Conservation (phyloP, 1,140 invertebrate species). For the Papilio polytes region DNA sequence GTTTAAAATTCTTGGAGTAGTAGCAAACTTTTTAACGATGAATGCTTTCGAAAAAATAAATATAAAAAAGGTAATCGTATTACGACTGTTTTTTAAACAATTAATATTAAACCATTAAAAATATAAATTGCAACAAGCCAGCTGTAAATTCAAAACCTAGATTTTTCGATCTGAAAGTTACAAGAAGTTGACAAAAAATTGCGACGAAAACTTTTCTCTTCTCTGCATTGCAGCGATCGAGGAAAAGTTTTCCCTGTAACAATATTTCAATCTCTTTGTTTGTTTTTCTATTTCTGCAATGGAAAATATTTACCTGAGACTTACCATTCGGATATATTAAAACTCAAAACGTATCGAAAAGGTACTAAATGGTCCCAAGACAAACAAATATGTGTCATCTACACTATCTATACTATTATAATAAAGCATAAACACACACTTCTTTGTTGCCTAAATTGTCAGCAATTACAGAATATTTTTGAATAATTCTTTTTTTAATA, state of each 20-base stretch:
- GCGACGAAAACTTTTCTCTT: slow-evolving; percentile 14
- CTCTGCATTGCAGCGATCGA: slow-evolving; percentile 17
- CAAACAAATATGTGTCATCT: too few relatives aligned
- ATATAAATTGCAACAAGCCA: not conserved
- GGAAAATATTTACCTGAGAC: not conserved
- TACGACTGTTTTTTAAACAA: not conserved
- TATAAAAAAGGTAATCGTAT: too few relatives aligned
- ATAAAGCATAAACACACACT: too few relatives aligned
- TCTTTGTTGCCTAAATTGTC: too few relatives aligned
- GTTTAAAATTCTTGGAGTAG: too few relatives aligned
- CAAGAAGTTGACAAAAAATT: slow-evolving; percentile 27
- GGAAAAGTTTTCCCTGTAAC: not conserved
- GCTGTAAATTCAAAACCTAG: slow-evolving; percentile 6
- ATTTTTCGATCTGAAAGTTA: slow-evolving; percentile 21
- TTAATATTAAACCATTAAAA: not conserved
- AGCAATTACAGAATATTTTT: too few relatives aligned
- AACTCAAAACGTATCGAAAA: not conserved
- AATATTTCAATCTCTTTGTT: slow-evolving; percentile 15
- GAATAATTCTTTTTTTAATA: too few relatives aligned
- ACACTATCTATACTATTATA: too few relatives aligned
- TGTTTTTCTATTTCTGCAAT: not conserved
- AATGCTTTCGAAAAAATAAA: too few relatives aligned
- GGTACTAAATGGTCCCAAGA: too few relatives aligned
- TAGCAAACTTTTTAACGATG: too few relatives aligned
- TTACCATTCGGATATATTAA: not conserved